Conservation (phyloP, 2,797 vertebrate species). For the Bradypodion pumilum region DNA sequence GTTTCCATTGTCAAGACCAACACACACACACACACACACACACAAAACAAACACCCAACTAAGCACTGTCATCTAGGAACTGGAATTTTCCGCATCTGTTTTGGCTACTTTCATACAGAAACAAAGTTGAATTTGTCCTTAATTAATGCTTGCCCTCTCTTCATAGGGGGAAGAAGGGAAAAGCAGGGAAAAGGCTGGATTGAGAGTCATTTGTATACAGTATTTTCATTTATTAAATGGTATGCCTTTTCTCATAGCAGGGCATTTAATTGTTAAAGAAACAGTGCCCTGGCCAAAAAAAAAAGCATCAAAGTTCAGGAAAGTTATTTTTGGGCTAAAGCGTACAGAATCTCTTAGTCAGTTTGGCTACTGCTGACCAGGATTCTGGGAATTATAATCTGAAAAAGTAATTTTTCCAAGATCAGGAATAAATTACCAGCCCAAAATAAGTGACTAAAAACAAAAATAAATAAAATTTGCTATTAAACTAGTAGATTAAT, state of each 20-base stretch:
- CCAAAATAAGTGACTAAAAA: neutral
- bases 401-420: too few relatives aligned
- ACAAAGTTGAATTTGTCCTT: neutral
- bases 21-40: neutral
- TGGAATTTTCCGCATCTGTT: neutral
- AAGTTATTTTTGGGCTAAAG: too few relatives aligned
- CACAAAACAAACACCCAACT: neutral
- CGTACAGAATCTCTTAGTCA: too few relatives aligned
- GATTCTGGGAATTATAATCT: too few relatives aligned
- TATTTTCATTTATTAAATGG: neutral
- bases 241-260: neutral
- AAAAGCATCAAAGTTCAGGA: too few relatives aligned
- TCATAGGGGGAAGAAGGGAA: neutral
- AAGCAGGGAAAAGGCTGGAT: neutral
- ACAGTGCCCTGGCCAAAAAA: neutral
- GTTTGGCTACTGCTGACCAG: too few relatives aligned
- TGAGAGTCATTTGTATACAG: neutral
- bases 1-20: neutral
- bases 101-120: neutral
- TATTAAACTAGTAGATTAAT: neutral
- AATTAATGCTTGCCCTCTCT: neutral
- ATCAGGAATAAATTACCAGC: neutral
- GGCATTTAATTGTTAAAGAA: neutral
- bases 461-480: neutral
- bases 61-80: neutral